Evolutionary conservation across 2,888 invertebrate genomes (phyloP), one percentile per base, ranked within the genome.

Genomic region (Myopa tessellatipennis): DNA sequence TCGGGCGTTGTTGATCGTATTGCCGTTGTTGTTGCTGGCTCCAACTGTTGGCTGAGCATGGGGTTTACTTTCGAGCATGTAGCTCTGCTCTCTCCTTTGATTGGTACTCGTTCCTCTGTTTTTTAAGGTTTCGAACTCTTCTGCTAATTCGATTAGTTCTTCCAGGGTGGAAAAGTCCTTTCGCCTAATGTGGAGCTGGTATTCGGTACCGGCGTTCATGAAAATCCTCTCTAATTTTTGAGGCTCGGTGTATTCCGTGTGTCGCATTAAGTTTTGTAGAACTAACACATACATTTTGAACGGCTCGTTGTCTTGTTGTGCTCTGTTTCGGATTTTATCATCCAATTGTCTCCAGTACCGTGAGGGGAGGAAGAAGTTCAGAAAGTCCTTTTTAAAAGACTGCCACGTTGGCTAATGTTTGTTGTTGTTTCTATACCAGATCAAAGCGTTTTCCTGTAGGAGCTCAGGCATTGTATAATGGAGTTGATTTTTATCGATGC

Each of bases 181-280:
- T 18, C 36, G n/a, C 0, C 74, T 50, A 3, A 77, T 77, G 6
- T 78, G 74, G 34, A 68, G 55, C n/a, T 69, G 70, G 26, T 78
- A 74, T 5, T 77, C 68, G 3, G 74, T 65, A 4, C n/a, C 50
- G 4, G 60, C 38, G 26, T 69, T 77, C 4, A 36, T 34, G 26
- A 40, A 78, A 3, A 78, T 71, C 4, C 71, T 40, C n/a, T 78
- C 71, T 12, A 77, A 38, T 36, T 77, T 71, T 7, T 77, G 71
- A 4, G 52, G 26, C 10, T 63, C 55, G 8, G 26, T 16, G 34
- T 26, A 70, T 18, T 14, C 4, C 10, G 34, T 36, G 12, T 65
- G 65, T 26, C 74, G 16, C 67, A 74, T 74, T 14, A 67, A 16
- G 1, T 65, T 65, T 65, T 65, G 65, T 1, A 65, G 45, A 16